Conservation (phyloP, 2,888 invertebrate species). For the Tubulanus polymorphus region DNA sequence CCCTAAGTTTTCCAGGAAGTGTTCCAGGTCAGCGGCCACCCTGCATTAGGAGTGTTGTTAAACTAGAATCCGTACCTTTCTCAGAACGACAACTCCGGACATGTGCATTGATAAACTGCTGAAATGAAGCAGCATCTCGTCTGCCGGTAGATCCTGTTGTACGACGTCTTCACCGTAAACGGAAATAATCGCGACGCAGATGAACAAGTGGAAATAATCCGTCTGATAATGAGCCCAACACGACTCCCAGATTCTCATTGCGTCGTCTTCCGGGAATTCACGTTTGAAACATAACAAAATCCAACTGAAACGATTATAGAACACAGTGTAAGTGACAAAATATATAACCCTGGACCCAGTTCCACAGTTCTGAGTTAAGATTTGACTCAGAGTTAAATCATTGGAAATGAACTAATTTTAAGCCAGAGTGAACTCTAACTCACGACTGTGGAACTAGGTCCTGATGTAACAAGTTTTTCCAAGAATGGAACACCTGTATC, state of each 20-base stretch:
- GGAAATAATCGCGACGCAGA: conserved; percentile 87
- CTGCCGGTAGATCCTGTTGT: conserved; percentile 84
- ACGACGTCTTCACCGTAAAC: conserved; percentile 83
- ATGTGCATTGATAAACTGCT: conserved; percentile 96
- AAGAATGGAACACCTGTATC: no score
- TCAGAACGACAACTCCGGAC: conserved; percentile 84
- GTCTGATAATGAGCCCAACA: conserved; percentile 97
- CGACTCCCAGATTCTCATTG: conserved; percentile 90
- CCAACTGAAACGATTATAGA: conserved; percentile 61
- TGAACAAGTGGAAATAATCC: conserved; percentile 91
- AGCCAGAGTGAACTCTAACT: no score
- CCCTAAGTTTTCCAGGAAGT: no score
- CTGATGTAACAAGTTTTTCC: no score
- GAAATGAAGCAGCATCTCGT: conserved; percentile 92
- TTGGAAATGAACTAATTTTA: no score
- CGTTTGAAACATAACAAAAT: conserved; percentile 82
- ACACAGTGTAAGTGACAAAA: no score
- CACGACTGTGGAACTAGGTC: no score
- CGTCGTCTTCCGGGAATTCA: conserved; percentile 84
- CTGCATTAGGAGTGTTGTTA: no score
- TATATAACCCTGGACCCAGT: no score
- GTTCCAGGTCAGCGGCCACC: no score
- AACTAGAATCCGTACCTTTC: conserved; percentile 68
- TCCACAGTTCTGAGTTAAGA: no score
- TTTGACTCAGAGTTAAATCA: no score